Base-by-base conservation (phyloP, 2,797 vertebrate species). In the Poeciliopsis gracilis region DNA sequence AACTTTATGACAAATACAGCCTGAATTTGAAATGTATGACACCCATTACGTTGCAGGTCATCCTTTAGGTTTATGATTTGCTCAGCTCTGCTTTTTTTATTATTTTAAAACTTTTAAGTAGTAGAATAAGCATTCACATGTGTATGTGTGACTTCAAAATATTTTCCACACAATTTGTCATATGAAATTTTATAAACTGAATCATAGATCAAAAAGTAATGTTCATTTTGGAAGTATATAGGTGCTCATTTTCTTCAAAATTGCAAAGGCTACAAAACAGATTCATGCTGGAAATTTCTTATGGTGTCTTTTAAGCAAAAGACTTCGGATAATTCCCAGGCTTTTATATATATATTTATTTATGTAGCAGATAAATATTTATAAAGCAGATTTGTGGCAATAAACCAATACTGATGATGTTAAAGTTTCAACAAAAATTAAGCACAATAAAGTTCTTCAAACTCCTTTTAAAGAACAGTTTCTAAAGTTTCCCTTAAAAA, bases 361-460 rank as follows among this genome's bases (percentile, higher is more conserved):
- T 49, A 20, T 49, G 6, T 20, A n/a, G 25, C 9, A 25, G 9
- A 49, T 49, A 6, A 20, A 13, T 49, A 49, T 18, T 16, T 49
- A 49, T 1, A 49, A 55, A 38, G 8, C 16, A 67, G 4, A 36
- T 67, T 4, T 41, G 36, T 41, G 36, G 4, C 41, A 75, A 18
- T 25, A 23, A 46, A 2, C 70, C 4, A 10, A 11, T 55, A n/a
- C 45, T 45, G 12, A 6, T 45, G n/a, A 46, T 57, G 10, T 41
- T 67, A 41, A 16, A 25, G 12, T 77, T 84, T 36, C 10, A 66
- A 73, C 47, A 73, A 53, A 59, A 75, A 47, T 23, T 5, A 45
- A 23, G 20, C 28, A 10, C 7, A 59, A 77, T 33, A 11, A 57
- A 15, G 46, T 8, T 6, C 36, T 15, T 30, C 46, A 69, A 28